Percentiles rank a stretch among this genome's conserved stretches.
Conservation (phyloP, 1,140 invertebrate genomes). For the Leucophenga varia region DNA sequence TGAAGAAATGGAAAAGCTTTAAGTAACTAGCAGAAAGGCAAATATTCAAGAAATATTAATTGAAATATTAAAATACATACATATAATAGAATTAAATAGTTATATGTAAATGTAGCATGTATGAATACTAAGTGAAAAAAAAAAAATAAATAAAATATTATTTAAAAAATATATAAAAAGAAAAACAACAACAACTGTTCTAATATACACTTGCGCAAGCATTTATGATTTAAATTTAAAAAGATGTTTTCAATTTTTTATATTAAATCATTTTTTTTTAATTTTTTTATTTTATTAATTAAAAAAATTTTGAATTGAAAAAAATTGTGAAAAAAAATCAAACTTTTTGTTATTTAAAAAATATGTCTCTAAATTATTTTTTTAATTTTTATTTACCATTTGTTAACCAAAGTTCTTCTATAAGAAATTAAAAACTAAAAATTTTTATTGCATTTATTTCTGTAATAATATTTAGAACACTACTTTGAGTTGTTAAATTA, state of each 20-base stretch:
- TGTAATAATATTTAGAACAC: constrained; percentile 23
- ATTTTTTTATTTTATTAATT: constrained; percentile 1
- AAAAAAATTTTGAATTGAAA: neutral
- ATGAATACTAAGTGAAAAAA: constrained; percentile 17
- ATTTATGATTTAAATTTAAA: too few relatives aligned
- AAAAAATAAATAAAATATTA: too few relatives aligned
- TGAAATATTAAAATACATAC: too few relatives aligned
- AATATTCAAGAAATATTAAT: too few relatives aligned
- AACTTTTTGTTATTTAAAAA: neutral
- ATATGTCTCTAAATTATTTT: neutral
- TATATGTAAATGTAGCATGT: constrained; percentile 5
- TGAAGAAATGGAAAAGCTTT: constrained; percentile 47
- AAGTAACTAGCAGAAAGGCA: constrained; percentile 46
- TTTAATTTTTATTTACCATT: too few relatives aligned
- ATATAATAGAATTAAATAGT: too few relatives aligned
- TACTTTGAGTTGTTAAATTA: constrained; percentile 33
- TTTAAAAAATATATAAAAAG: constrained; percentile 27
- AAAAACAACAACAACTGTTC: constrained; percentile 21
- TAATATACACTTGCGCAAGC: too few relatives aligned
- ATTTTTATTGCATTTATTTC: constrained; percentile 24
- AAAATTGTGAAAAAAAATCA: constrained; percentile 2
- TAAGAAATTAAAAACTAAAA: constrained; percentile 24
- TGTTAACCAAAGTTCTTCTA: too few relatives aligned
- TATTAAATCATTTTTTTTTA: neutral
- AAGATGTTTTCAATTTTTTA: too few relatives aligned